These are phyloP conservation scores for Maconellicoccus hirsutus DNA, from an alignment of 1,140 invertebrate species.

Conservation along the genomic window DNA sequence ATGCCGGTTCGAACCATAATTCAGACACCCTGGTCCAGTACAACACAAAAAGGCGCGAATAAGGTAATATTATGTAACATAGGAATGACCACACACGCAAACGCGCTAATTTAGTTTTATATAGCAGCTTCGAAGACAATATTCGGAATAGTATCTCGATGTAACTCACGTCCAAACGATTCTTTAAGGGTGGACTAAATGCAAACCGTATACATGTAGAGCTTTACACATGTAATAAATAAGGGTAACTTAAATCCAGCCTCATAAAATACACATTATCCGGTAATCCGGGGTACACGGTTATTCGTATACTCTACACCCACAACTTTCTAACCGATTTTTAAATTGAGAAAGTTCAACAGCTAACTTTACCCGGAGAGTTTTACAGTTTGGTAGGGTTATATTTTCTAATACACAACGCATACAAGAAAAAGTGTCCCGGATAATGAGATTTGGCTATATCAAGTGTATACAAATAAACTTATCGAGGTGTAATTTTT, in stretches of 20 bases:
- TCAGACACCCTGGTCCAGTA: too few relatives aligned
- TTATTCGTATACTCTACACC: constrained; percentile 6
- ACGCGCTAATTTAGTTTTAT: constrained; percentile 16
- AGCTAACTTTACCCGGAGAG: constrained; percentile 13
- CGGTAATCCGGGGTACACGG: constrained; percentile 14
- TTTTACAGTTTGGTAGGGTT: not conserved
- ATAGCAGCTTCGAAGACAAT: constrained; percentile 4
- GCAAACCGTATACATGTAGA: constrained; percentile 18
- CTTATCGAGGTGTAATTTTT: not conserved
- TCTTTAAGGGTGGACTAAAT: constrained; percentile 19
- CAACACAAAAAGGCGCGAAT: too few relatives aligned
- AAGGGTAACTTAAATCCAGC: constrained; percentile 18
- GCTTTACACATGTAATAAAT: constrained; percentile 20
- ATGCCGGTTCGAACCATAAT: too few relatives aligned
- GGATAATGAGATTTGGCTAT: not conserved
- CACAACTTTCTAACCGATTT: constrained; percentile 17
- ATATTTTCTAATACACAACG: constrained; percentile 13
- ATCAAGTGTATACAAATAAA: constrained; percentile 2
- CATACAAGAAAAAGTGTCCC: constrained; percentile 7
- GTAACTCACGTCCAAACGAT: constrained; percentile 20
- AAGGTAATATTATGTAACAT: too few relatives aligned
- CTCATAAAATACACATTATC: constrained; percentile 21
- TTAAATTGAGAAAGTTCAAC: constrained; percentile 22
- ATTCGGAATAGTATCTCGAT: constrained; percentile 18
- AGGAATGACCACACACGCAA: not conserved